Evolutionary conservation across 2,113 vertebrate species (phyloP), one percentile per base, ranked within the genome.

Genomic region (Falcunculus frontatus): DNA sequence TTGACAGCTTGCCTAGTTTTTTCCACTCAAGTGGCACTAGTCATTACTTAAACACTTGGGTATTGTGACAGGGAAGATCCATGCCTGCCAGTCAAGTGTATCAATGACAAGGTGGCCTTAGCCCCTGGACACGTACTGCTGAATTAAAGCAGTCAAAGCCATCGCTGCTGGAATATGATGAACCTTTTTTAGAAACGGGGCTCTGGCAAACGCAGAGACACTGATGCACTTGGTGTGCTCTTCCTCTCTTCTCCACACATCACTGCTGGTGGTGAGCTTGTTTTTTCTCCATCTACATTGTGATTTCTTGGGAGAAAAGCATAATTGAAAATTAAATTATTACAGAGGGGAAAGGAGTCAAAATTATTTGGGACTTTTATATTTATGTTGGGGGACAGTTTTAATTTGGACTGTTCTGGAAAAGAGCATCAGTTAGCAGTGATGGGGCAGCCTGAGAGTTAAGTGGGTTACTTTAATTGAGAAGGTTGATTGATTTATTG

Each of bases 31-130:
- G 97, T 98, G 98, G 97, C 89, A 85, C 97, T 98, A 97, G 97
- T 98, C 98, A 98, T 99, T 98, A 98, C 97, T 97, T 97, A 96
- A 95, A 96, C 90, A 93, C 96, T 81, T 93, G 97, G 97, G 95
- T 97, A 98, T 97, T 98, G 98, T 98, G 98, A 98, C 98, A 98
- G 97, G 91, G 84, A 96, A 97, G 98, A 98, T 98, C 97, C 97
- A 97, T 96, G 95, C 95, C 97, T 99, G 98, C 97, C 98, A 98
- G 98, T 99, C 98, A 98, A 98, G 98, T 99, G 98, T 97, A 98
- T 98, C 98, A 98, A 78, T 97, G 97, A 98, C 98, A 98, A 98
- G 96, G 90, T 80, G 80, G 98, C 96, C 98, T 98, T 97, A 98
- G 98, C 97, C 84, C 97, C 87, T 95, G 97, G 97, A 93, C 96